These are phyloP conservation scores for Eulemur rubriventer DNA, from an alignment of 2,797 vertebrate genomes.

Conservation along the genomic window DNA sequence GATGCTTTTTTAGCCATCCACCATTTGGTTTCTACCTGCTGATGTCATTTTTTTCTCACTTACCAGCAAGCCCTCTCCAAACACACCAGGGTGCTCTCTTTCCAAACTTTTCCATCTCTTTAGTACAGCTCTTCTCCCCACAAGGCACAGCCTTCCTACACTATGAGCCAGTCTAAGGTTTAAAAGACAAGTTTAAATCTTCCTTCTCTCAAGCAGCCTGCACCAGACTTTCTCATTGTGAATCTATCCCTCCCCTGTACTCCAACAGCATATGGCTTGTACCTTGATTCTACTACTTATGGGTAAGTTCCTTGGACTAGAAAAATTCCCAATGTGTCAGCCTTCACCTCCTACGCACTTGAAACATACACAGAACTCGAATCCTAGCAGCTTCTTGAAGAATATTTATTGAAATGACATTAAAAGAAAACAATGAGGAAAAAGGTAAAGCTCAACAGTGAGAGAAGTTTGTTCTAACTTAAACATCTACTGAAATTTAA, in stretches of 20 bases:
- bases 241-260: not conserved
- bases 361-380: not conserved
- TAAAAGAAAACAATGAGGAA: not conserved
- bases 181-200: not conserved
- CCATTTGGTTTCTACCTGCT: not conserved
- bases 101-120: not conserved
- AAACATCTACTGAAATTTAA: constrained; percentile 36
- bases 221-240: not conserved
- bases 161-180: not conserved
- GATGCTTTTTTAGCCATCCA: not conserved
- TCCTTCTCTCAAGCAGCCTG: not conserved
- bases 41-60: not conserved
- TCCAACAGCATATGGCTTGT: not conserved
- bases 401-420: not conserved
- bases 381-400: not conserved
- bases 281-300: not conserved
- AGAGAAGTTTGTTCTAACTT: not conserved
- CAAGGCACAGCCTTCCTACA: not conserved
- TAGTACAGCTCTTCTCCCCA: not conserved
- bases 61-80: not conserved
- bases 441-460: not conserved
- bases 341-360: not conserved
- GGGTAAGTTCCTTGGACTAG: not conserved
- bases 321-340: not conserved
- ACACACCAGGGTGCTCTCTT: not conserved